Evolutionary conservation across 2,888 invertebrate genomes (phyloP).

Genomic region (Dicyrtoma fusca): DNA sequence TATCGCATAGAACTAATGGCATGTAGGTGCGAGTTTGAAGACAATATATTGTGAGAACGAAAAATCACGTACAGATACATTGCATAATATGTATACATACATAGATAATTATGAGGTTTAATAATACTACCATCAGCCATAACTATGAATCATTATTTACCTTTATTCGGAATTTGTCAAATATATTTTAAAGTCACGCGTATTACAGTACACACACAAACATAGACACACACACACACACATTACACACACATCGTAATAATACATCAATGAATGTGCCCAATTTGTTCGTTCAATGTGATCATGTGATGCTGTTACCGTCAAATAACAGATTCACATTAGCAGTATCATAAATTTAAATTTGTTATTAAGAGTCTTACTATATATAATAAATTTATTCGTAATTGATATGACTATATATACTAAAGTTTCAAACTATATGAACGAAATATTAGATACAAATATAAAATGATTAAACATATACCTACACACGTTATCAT

Average conservation of each 20-base stretch:
- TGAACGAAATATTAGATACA: not conserved
- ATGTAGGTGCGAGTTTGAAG: too few relatives aligned
- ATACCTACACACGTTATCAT: slow-evolving; percentile 1
- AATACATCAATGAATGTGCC: slow-evolving; percentile 32
- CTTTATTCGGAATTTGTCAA: too few relatives aligned
- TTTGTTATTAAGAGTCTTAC: slow-evolving; percentile 18
- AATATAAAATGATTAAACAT: not conserved
- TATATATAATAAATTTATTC: slow-evolving; percentile 11
- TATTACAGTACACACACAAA: not conserved
- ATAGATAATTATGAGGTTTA: not conserved
- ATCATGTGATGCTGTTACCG: slow-evolving; percentile 30
- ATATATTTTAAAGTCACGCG: not conserved
- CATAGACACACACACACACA: not conserved
- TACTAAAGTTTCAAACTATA: slow-evolving; percentile 2
- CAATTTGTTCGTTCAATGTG: slow-evolving; percentile 37
- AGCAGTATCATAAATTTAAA: not conserved
- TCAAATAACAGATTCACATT: slow-evolving; percentile 13
- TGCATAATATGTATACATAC: not conserved
- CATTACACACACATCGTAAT: too few relatives aligned
- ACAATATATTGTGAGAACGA: too few relatives aligned
- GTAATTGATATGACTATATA: not conserved
- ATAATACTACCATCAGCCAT: too few relatives aligned
- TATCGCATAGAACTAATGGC: too few relatives aligned
- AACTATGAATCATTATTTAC: too few relatives aligned
- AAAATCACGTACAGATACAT: not conserved